Evolutionary conservation across 1,140 invertebrate species (phyloP), one percentile per base, ranked within the genome.

Genomic region (Drosophila ogumai): DNA sequence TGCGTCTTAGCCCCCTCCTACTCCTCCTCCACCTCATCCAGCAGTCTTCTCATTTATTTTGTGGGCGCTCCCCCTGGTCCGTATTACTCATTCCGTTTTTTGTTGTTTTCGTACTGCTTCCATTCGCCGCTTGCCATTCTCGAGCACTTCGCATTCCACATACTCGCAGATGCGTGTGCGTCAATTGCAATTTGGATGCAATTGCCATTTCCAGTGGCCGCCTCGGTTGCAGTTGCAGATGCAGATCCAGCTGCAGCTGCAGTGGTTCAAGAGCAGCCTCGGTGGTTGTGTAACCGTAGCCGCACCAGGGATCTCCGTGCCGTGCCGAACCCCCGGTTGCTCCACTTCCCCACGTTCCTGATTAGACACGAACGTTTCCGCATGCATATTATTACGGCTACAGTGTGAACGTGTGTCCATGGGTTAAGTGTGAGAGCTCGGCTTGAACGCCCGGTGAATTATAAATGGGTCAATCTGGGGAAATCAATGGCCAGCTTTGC

Each of bases 161-260:
- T 54, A 75, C 25, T 47, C 40, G 69, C 69, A 74, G 40, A 61
- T 74, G 69, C 69, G 71, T 74, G 71, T 74, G 71, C 69, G 57
- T 73, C 69, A 73, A 72, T 71, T 72, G 66, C 68, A 74, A 63
- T 74, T 73, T 73, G 46, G 55, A 22, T 56, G 43, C 68, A 71
- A 68, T 49, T 59, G 69, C 69, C 22, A 25, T 54, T 50, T 66
- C 34, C 34, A 36, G 34, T 63, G 19, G 31, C 59, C 34, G 22
- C 36, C 6, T 22, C 28, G 34, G 44, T 25, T 41, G 61, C 68
- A 36, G 67, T 10, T 71, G 68, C 34, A 67, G 44, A 46, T 41
- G 47, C 68, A 41, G 54, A 13, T 58, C 52, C 52, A 72, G 44
- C 43, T 58, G 68, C 34, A 67, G 49, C 34, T 28, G 66, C 54